Evolutionary conservation across 2,797 vertebrate species (phyloP), one percentile per base, ranked within the genome.

Genomic region (Myotis findleyi): DNA sequence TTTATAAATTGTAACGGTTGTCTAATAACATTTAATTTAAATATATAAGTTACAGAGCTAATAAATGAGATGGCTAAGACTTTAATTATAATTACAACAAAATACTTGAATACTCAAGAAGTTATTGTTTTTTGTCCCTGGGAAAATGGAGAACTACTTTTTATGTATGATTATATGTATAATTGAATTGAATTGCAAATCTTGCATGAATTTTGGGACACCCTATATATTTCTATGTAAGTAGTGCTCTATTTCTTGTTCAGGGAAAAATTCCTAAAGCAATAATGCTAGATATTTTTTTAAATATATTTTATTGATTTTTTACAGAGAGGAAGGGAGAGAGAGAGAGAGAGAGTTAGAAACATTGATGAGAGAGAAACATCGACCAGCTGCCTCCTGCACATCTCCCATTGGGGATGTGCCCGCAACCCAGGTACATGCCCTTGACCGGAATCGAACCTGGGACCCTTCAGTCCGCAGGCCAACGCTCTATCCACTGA

Each of bases 171-270:
- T 41, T 41, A 41, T 41, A 41, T 41, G 38, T 41, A 41, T 41
- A 41, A 41, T 41, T 41, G 38, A 41, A 41, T 41, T 41, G 38
- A 44, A 44, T 44, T 44, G 41, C 41, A 44, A 9, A 44, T 44
- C 44, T 44, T 44, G 44, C 44, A 2, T 44, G 44, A 44, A 44
- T 44, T 44, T 44, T 44, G 44, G 10, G 44, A 44, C 10, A 44
- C 44, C 44, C 44, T 44, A 44, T 97, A 97, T 98, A 98, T 98
- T 98, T 98, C 98, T 98, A 98, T 98, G 97, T 98, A 98, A 98
- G 98, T 44, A 17, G 95, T 97, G 97, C 98, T 98, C 96, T 97
- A 95, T 96, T 98, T 96, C 95, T 98, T 96, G 98, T 98, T 98
- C 33, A 25, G 89, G 97, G 80, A 97, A 96, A 93, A 89, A 98